Percentiles rank a stretch among this genome's conserved stretches.
phyloP scores from a whole-genome alignment of 1,140 invertebrate genomes.

The Panagrolaimus sp. region DNA sequence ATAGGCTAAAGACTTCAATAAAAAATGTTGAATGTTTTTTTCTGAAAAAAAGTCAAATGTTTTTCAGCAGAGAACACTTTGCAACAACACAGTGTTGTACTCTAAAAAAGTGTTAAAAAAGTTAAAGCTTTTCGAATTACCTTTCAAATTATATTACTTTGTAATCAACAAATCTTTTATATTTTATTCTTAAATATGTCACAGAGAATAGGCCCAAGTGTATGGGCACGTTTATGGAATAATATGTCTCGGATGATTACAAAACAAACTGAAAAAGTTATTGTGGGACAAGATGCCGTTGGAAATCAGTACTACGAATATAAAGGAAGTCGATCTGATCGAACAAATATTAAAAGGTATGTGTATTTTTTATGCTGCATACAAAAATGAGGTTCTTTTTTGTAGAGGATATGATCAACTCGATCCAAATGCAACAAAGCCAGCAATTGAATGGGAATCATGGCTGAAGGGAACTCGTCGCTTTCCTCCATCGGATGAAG shows the following conservation, averaged over 20 bases:
- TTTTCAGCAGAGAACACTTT: background rate
- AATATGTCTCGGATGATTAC: background rate
- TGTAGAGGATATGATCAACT: conserved; percentile 45
- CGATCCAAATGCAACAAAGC: conserved; percentile 19
- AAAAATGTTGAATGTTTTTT: background rate
- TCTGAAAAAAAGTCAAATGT: background rate
- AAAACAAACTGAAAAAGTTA: conserved; percentile 18
- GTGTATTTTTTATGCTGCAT: background rate
- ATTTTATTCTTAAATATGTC: background rate
- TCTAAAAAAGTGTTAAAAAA: too few species aligned
- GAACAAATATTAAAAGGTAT: conserved; percentile 32
- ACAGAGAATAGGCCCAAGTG: conserved; percentile 1
- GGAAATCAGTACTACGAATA: conserved; percentile 35
- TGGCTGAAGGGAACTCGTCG: conserved; percentile 47
- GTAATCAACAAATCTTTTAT: too few species aligned
- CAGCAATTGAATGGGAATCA: conserved; percentile 45
- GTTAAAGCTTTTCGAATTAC: too few species aligned
- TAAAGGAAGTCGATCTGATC: background rate
- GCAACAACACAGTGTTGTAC: background rate
- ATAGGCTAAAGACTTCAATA: background rate
- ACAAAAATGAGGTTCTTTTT: conserved; percentile 6
- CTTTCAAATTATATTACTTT: too few species aligned
- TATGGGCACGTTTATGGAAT: conserved; percentile 21
- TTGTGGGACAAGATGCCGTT: conserved; percentile 29
- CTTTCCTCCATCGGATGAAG: conserved; percentile 46